Conservation (phyloP, 2,113 vertebrate genomes). For the Ginglymostoma cirratum region DNA sequence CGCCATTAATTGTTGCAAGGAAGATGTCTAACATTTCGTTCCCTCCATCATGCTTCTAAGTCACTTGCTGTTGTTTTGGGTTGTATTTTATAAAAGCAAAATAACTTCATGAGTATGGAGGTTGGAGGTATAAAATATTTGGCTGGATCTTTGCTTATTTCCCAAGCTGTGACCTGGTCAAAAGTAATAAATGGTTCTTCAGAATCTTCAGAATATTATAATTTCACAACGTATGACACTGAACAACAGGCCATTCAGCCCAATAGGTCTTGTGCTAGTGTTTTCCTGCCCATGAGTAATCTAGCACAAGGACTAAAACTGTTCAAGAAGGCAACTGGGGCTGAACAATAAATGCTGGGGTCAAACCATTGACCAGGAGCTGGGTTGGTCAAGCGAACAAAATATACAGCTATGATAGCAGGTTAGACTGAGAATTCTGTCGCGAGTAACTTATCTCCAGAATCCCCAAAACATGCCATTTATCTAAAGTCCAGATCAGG, state of each 20-base stretch:
- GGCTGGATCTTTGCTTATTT: not conserved
- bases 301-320: too few relatives aligned
- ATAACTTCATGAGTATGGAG: not conserved
- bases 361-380: too few relatives aligned
- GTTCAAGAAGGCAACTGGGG: too few relatives aligned
- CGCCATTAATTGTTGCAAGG: not conserved
- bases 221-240: not conserved
- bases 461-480: too few relatives aligned
- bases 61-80: not conserved
- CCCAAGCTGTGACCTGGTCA: not conserved
- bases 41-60: not conserved
- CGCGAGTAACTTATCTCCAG: too few relatives aligned
- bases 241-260: not conserved
- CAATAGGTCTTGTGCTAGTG: not conserved
- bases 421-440: too few relatives aligned
- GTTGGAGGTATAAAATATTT: not conserved
- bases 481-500: too few relatives aligned
- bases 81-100: not conserved
- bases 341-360: too few relatives aligned
- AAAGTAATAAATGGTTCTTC: not conserved
- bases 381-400: too few relatives aligned
- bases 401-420: too few relatives aligned
- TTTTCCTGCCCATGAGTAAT: not conserved
- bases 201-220: not conserved
- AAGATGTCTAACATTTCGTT: not conserved